These are phyloP conservation scores for Holacanthus passer DNA, from an alignment of 2,113 vertebrate species.

Conservation along the genomic window DNA sequence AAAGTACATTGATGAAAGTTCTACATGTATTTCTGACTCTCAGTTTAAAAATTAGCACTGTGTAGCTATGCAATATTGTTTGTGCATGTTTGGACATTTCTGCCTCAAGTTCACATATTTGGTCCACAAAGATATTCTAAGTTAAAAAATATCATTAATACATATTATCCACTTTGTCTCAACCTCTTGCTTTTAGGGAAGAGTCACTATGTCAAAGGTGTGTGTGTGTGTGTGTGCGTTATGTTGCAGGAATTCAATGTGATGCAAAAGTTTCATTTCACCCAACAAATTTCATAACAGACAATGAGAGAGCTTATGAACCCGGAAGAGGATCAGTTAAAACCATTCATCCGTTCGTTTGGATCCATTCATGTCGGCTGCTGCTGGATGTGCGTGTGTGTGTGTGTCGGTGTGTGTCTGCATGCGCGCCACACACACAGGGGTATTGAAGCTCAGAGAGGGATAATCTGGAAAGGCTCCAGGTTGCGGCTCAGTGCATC, in stretches of 20 bases:
- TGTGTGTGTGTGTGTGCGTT: background rate
- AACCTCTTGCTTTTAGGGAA: background rate
- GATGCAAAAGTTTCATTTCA: background rate
- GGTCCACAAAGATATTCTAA: background rate
- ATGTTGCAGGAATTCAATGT: background rate
- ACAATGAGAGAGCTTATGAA: slow-evolving; percentile 22
- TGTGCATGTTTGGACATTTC: background rate
- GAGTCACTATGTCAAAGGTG: background rate
- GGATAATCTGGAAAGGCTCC: slow-evolving; percentile 65
- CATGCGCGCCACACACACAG: slow-evolving; percentile 7
- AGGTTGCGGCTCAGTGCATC: slow-evolving; percentile 57
- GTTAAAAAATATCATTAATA: too few species aligned
- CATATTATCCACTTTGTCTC: too few species aligned
- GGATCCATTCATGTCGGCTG: slow-evolving; percentile 26
- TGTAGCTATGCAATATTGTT: background rate
- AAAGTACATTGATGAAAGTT: background rate
- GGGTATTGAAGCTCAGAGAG: slow-evolving; percentile 51
- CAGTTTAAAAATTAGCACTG: background rate
- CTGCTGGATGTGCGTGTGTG: slow-evolving; percentile 3
- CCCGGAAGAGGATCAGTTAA: slow-evolving; percentile 29
- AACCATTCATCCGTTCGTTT: slow-evolving; percentile 41
- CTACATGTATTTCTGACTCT: background rate
- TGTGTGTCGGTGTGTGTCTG: slow-evolving; percentile 8
- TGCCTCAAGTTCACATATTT: too few species aligned
- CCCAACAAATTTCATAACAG: slow-evolving; percentile 30